Evolutionary conservation across 2,888 invertebrate species (phyloP), one percentile per base, ranked within the genome.

Genomic region (Ferdinandea cuprea): DNA sequence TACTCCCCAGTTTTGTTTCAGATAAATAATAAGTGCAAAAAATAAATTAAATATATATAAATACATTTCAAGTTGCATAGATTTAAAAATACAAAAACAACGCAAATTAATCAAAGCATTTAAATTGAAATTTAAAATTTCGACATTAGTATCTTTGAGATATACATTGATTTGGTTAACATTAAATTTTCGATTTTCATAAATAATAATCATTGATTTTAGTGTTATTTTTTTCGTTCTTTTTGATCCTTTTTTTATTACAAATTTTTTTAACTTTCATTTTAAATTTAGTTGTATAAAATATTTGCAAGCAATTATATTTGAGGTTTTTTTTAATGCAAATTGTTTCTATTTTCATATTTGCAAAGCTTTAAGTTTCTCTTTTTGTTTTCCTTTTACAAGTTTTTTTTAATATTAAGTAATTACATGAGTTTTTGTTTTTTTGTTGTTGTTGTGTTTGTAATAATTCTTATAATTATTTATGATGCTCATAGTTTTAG

Each of bases 81-180:
- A 40, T 25, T 58, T 15, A 58, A 35, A n/a, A 17, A 35, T 35
- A 17, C 40, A 19, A 40, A 19, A 58, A 13, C 15, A n/a, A n/a
- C n/a, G n/a, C n/a, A 44, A 59, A 11, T 4, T 17, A 28, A 44
- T 7, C 40, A 15, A 15, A 13, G 32, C 9, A 58, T 13, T 17
- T 15, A 59, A 15, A 6, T 42, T 56, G 54, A 56, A 54, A 68
- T 56, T 68, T 66, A 11, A 8, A 54, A 66, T 66, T 66, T 66
- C 66, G 21, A 32, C 3, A 21, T 17, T 25, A 19, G 68, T 21
- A 68, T 68, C 68, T 68, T 68, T 56, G 56, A 68, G 68, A 68
- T 46, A 68, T 46, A 46, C 68, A n/a, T 21, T 35, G 17, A 30
- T 30, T 59, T 42, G 11, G 42, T 61, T 40, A 15, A 13, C 40